These are phyloP conservation scores for Sebastes cheni DNA, from an alignment of 2,797 vertebrate species.

Conservation along the genomic window DNA sequence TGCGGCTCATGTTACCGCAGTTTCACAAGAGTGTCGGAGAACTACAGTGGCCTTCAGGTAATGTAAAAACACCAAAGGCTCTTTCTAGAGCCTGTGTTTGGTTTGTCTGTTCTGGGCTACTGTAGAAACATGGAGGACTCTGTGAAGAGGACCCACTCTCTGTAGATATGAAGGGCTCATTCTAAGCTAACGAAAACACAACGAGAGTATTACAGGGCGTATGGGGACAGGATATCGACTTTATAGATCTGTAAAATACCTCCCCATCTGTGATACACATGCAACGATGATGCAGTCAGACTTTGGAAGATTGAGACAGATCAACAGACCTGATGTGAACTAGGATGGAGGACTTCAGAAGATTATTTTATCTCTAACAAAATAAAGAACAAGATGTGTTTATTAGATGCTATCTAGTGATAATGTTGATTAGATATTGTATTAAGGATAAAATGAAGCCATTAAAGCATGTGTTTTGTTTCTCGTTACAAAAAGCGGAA, in stretches of 20 bases:
- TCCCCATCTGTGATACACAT: slow-evolving; percentile 9
- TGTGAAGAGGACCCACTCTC: too few relatives aligned
- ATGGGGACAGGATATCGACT: neutral
- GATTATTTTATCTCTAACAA: neutral
- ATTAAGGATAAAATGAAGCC: neutral
- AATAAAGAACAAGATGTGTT: neutral
- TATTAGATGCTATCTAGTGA: slow-evolving; percentile 41
- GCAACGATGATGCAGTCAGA: neutral
- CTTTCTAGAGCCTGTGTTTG: too few relatives aligned
- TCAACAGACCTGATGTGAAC: slow-evolving; percentile 30
- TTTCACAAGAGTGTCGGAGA: too few relatives aligned
- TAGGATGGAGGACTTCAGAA: slow-evolving; percentile 19
- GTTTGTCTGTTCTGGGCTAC: too few relatives aligned
- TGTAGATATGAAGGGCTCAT: too few relatives aligned
- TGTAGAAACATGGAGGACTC: too few relatives aligned
- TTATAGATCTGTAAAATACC: neutral
- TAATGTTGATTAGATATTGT: neutral
- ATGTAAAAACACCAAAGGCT: too few relatives aligned
- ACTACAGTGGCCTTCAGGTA: too few relatives aligned
- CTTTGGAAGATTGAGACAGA: neutral
- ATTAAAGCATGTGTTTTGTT: slow-evolving; percentile 21
- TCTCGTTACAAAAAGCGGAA: neutral
- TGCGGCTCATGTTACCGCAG: too few relatives aligned
- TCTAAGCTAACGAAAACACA: too few relatives aligned
- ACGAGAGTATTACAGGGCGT: neutral